A percentile compares a stretch with the other conserved stretches of the same genome.
phyloP scores from a whole-genome alignment of 2,113 vertebrate species.

The Rhinoderma darwinii region DNA sequence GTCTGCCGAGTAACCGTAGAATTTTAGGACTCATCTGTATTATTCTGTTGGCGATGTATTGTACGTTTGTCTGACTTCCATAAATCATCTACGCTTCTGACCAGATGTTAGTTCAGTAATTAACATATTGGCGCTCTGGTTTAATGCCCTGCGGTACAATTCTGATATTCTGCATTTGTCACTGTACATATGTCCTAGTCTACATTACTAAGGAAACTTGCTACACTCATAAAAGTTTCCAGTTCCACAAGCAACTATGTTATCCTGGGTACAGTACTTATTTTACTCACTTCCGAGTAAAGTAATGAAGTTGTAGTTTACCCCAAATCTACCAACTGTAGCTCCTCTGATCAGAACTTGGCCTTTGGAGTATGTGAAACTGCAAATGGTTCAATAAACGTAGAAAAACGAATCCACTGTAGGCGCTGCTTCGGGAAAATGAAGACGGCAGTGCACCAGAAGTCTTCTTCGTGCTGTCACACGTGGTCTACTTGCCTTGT shows the following conservation, averaged over 20 bases:
- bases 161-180: not conserved
- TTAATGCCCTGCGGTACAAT: not conserved
- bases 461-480: no score
- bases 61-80: not conserved
- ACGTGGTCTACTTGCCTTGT: no score
- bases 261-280: not conserved
- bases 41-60: not conserved
- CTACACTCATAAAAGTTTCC: not conserved
- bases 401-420: no score
- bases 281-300: no score
- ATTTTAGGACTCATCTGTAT: not conserved
- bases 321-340: no score
- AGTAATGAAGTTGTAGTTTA: no score
- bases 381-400: no score
- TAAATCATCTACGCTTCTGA: not conserved
- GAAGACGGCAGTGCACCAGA: no score
- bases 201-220: not conserved
- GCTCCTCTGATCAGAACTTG: no score
- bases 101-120: not conserved
- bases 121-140: not conserved
- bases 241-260: not conserved
- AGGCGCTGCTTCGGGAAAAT: no score
- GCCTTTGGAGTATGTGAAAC: no score
- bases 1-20: not conserved
- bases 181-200: not conserved